phyloP scores from a whole-genome alignment of 2,888 invertebrate species.

The Lacanobia wlatinum region DNA sequence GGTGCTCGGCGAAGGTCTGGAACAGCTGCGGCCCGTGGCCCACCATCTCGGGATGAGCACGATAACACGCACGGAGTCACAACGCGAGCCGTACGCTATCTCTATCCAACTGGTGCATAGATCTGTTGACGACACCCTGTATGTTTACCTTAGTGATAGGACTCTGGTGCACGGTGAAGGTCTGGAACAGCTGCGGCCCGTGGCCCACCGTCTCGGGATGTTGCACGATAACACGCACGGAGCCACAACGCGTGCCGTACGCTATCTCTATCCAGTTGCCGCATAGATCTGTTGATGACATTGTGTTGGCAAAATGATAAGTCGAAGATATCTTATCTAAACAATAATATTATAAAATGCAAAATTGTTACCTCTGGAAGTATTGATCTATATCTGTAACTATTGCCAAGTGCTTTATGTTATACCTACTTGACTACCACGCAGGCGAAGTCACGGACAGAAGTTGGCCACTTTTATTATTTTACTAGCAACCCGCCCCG shows the following conservation, averaged over 20 bases:
- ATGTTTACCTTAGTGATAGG: conserved; percentile 96
- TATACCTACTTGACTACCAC: too few relatives aligned
- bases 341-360: too few relatives aligned
- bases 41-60: conserved; percentile 99
- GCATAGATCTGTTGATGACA: conserved; percentile 93
- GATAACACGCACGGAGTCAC: conserved; percentile 98
- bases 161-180: conserved; percentile 99
- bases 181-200: conserved; percentile 99
- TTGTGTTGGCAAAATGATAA: background rate
- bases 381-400: too few relatives aligned
- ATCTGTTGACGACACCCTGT: conserved; percentile 89
- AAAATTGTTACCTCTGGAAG: too few relatives aligned
- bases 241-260: conserved; percentile 98
- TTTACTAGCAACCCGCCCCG: too few relatives aligned
- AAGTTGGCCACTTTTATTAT: too few relatives aligned
- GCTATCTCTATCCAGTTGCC: conserved; percentile 99
- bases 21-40: conserved; percentile 99
- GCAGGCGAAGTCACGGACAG: too few relatives aligned
- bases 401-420: too few relatives aligned
- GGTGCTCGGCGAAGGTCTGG: conserved; percentile 99
- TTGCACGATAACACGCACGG: conserved; percentile 99
- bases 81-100: conserved; percentile 99
- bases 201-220: conserved; percentile 99
- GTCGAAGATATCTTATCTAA: background rate
- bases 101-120: conserved; percentile 99